Conservation (phyloP, 2,888 invertebrate species). For the Lasius fuliginosus region DNA sequence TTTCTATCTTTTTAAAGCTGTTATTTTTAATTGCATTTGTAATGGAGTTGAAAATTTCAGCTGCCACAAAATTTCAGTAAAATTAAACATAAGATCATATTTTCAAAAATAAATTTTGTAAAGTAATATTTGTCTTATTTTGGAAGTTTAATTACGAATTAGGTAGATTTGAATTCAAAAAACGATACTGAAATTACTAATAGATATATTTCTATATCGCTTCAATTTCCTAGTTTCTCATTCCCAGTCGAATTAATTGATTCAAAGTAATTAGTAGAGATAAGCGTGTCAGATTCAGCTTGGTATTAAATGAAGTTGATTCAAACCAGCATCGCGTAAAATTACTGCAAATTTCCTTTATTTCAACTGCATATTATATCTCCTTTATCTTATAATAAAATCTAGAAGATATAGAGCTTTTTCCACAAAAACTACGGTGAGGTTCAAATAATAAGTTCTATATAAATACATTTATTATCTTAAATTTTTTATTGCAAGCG, state of each 20-base stretch:
- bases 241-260: conserved; percentile 1
- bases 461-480: not conserved
- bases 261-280: not conserved
- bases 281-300: not conserved
- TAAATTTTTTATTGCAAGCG: not conserved
- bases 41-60: not conserved
- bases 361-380: not conserved
- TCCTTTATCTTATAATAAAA: not conserved
- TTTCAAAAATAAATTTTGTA: not conserved
- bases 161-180: not conserved
- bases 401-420: not conserved
- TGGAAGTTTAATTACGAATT: not conserved
- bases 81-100: not conserved
- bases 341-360: not conserved
- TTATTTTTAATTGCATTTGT: not conserved
- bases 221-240: not conserved
- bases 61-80: not conserved
- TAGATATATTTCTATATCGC: not conserved
- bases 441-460: conserved; percentile 16
- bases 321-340: not conserved
- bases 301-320: not conserved
- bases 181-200: not conserved
- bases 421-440: not conserved
- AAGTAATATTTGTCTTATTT: not conserved
- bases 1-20: not conserved